phyloP scores from a whole-genome alignment of 2,113 vertebrate species.

The Coreoperca whiteheadi region DNA sequence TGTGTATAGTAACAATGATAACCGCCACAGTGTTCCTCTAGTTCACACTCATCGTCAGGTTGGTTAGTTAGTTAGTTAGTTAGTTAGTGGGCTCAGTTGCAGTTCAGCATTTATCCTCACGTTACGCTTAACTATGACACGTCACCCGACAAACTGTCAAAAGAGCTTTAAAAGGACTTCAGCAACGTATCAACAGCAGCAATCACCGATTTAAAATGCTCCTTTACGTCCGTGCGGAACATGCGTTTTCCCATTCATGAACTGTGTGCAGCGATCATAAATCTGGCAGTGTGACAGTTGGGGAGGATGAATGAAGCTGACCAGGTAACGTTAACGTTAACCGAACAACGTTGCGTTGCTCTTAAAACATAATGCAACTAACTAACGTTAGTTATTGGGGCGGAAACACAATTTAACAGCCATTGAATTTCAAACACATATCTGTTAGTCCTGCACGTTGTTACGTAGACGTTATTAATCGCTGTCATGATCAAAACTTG shows the following conservation, averaged over 20 bases:
- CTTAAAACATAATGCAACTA: not conserved
- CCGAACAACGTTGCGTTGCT: not conserved
- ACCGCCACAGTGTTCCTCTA: not conserved
- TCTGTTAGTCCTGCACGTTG: rapidly evolving
- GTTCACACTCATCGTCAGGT: conserved; percentile 42
- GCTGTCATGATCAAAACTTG: conserved; percentile 34
- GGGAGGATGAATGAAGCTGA: conserved; percentile 68
- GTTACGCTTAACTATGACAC: conserved; percentile 58
- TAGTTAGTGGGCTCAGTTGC: conserved; percentile 46
- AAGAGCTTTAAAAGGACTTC: not conserved
- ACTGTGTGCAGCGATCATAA: not conserved
- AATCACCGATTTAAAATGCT: too few relatives aligned
- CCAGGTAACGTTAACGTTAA: too few relatives aligned
- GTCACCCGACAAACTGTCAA: conserved; percentile 47
- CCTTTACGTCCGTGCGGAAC: not conserved
- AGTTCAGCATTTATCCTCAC: conserved; percentile 41
- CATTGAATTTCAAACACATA: not conserved
- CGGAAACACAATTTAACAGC: not conserved
- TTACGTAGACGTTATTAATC: not conserved
- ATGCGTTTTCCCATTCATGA: not conserved
- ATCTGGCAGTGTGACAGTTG: not conserved
- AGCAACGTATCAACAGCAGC: not conserved
- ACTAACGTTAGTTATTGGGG: not conserved
- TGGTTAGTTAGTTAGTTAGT: too few relatives aligned
- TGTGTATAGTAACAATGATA: not conserved